These are phyloP conservation scores for Anguilla rostrata DNA, from an alignment of 2,113 vertebrate species.

Conservation along the genomic window DNA sequence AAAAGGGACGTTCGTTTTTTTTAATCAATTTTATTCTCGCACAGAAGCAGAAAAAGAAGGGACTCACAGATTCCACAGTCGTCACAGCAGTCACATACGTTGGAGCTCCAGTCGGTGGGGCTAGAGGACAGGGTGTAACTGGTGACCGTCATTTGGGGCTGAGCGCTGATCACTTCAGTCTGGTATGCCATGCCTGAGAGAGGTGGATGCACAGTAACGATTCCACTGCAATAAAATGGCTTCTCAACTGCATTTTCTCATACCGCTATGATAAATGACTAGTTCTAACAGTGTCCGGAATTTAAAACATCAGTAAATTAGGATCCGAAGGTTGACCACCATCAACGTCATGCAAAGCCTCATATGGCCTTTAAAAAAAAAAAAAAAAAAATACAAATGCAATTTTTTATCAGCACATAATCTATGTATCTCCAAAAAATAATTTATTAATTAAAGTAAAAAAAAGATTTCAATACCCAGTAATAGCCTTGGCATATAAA, in stretches of 20 bases:
- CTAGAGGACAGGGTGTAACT: constrained; percentile 53
- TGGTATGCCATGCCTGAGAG: constrained; percentile 65
- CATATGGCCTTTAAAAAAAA: too few species aligned
- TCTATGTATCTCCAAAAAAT: too few species aligned
- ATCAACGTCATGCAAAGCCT: too few species aligned
- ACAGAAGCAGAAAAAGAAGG: not conserved
- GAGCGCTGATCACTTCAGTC: constrained; percentile 58
- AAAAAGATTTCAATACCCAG: too few species aligned
- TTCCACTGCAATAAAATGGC: not conserved
- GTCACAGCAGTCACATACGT: constrained; percentile 68
- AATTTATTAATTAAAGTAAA: too few species aligned
- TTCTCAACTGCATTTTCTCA: not conserved
- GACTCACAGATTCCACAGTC: constrained; percentile 72
- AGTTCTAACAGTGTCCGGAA: not conserved
- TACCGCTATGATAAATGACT: not conserved
- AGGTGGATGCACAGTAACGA: not conserved
- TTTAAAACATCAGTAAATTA: too few species aligned
- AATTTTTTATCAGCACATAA: too few species aligned
- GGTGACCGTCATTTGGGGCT: constrained; percentile 60
- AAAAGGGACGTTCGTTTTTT: not conserved
- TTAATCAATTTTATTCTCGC: not conserved
- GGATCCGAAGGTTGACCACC: too few species aligned
- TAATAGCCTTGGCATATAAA: too few species aligned
- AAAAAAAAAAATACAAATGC: too few species aligned
- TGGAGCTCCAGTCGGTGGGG: constrained; percentile 63